A percentile compares a stretch with the other conserved stretches of the same genome.
These are phyloP conservation scores for Actinia tenebrosa DNA, from an alignment of 64 coral and sea anemone species.

Conservation along the genomic window DNA sequence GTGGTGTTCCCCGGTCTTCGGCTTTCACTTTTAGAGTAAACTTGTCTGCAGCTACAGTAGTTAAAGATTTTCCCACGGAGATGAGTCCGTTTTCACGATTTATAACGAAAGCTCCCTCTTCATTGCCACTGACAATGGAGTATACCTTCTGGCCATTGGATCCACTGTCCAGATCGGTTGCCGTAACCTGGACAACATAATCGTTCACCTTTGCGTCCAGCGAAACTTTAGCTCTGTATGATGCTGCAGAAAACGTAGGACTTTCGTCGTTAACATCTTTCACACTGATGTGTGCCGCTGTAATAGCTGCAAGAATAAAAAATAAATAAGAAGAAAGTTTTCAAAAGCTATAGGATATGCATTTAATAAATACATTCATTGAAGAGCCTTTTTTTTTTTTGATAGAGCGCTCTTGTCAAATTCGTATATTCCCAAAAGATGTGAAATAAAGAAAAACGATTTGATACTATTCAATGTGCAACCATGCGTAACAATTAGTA, in stretches of 20 bases:
- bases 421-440: too few relatives aligned
- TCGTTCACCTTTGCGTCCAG: conserved; percentile 30
- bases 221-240: conserved; percentile 50
- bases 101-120: conserved; percentile 54
- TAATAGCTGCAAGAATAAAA: conserved; percentile 43
- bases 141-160: conserved; percentile 42
- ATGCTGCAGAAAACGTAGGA: conserved; percentile 55
- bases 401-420: too few relatives aligned
- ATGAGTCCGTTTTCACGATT: conserved; percentile 60
- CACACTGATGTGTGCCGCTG: conserved; percentile 54
- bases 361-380: too few relatives aligned
- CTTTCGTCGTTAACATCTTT: conserved; percentile 60
- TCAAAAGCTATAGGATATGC: too few relatives aligned
- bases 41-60: conserved; percentile 26
- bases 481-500: too few relatives aligned
- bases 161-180: conserved; percentile 63
- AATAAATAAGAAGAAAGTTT: not conserved
- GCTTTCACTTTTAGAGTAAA: conserved; percentile 58
- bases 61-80: conserved; percentile 50
- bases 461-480: too few relatives aligned
- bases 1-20: conserved; percentile 47
- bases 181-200: conserved; percentile 45
- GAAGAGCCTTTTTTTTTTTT: too few relatives aligned
- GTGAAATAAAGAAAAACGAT: too few relatives aligned
- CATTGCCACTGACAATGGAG: conserved; percentile 63